Conservation (phyloP, 2,113 vertebrate genomes). For the Protobothrops flavoviridis region DNA sequence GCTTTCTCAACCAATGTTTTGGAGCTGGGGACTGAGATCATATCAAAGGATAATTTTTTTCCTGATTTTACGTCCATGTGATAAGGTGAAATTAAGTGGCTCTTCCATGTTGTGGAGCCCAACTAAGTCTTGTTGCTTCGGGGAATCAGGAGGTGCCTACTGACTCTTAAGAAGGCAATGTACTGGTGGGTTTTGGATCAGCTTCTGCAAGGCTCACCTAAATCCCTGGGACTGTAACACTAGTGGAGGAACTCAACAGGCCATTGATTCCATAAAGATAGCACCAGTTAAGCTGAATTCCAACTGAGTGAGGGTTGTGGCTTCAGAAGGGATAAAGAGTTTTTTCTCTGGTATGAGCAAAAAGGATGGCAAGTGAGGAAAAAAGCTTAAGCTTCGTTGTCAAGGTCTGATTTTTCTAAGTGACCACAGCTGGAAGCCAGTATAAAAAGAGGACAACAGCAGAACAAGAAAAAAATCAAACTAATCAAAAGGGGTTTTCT, state of each 20-base stretch:
- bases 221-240: neutral
- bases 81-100: neutral
- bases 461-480: neutral
- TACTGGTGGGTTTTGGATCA: neutral
- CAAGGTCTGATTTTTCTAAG: neutral
- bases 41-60: neutral
- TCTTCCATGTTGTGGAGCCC: neutral
- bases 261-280: neutral
- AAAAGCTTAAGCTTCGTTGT: neutral
- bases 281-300: neutral
- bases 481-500: neutral
- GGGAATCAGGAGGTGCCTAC: neutral
- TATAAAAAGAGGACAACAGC: neutral
- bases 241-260: neutral
- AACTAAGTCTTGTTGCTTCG: neutral
- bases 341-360: neutral
- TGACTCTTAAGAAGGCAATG: neutral
- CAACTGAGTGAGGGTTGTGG: neutral
- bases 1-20: neutral
- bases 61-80: neutral
- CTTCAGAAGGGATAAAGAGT: neutral
- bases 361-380: neutral
- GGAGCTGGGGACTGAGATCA: neutral
- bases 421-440: neutral
- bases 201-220: neutral